Percentiles rank a stretch among this genome's conserved stretches.
phyloP scores from a whole-genome alignment of 2,888 invertebrate genomes.

The Dolichomitus sp. region DNA sequence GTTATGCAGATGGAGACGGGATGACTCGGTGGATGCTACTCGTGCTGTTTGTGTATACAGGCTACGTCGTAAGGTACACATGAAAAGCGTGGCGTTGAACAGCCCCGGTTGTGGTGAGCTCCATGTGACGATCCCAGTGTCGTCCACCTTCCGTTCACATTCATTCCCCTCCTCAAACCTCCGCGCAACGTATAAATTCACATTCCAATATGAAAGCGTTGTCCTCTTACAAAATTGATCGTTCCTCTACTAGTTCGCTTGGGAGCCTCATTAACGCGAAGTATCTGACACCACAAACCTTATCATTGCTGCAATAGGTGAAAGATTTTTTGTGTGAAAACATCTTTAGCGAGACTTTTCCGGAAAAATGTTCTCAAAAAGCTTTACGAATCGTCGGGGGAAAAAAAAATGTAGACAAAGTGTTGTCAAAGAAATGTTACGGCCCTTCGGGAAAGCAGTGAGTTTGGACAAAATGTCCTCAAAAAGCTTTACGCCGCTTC shows the following conservation, averaged over 20 bases:
- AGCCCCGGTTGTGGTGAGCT: slow-evolving; percentile 38
- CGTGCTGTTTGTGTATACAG: slow-evolving; percentile 63
- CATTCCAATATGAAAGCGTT: slow-evolving; percentile 61
- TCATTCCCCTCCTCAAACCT: neutral
- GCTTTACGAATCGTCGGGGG: no score
- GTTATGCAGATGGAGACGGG: slow-evolving; percentile 74
- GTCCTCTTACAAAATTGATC: slow-evolving; percentile 32
- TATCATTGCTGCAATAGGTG: neutral
- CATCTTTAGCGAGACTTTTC: no score
- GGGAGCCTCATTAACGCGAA: neutral
- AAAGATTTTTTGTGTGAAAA: no score
- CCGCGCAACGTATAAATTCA: slow-evolving; percentile 45
- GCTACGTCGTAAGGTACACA: slow-evolving; percentile 53
- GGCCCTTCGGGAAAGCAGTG: no score
- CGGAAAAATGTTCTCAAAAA: no score
- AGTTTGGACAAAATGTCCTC: no score
- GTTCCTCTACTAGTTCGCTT: slow-evolving; percentile 6
- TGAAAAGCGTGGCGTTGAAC: slow-evolving; percentile 51
- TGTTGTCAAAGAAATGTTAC: no score
- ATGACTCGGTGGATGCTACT: slow-evolving; percentile 62
- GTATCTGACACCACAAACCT: neutral
- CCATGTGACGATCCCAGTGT: slow-evolving; percentile 51
- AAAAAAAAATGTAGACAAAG: no score
- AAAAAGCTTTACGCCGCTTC: no score
- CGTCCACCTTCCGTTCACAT: neutral